Evolutionary conservation across 92 coral and sea anemone species (phyloP).

Genomic region (Montipora capitata): DNA sequence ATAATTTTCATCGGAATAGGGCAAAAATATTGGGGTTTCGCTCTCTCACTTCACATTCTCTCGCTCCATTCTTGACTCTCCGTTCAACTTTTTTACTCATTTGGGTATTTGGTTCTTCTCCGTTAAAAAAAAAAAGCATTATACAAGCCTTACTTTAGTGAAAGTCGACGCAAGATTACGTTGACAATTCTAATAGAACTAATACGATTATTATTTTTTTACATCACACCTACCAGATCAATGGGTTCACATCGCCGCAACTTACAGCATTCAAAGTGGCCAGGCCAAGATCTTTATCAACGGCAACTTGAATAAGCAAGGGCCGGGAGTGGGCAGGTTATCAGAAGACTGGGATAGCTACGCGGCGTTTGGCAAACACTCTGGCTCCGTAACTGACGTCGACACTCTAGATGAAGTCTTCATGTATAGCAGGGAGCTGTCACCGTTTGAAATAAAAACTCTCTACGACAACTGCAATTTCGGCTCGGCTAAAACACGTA

Average conservation of each 20-base stretch:
- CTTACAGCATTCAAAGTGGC: constrained; percentile 77
- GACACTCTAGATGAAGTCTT: constrained; percentile 88
- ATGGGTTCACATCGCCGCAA: constrained; percentile 93
- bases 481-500: constrained; percentile 85
- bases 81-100: no score
- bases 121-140: no score
- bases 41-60: no score
- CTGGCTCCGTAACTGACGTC: constrained; percentile 73
- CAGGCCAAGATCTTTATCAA: constrained; percentile 90
- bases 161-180: no score
- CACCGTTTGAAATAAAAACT: constrained; percentile 93
- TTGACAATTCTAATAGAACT: background rate
- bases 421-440: constrained; percentile 89
- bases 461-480: constrained; percentile 93
- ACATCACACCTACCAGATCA: constrained; percentile 60
- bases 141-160: no score
- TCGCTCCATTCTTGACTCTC: no score
- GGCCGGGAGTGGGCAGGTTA: constrained; percentile 77
- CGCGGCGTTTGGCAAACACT: constrained; percentile 95
- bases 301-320: constrained; percentile 88
- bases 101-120: no score
- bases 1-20: no score
- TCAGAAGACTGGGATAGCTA: constrained; percentile 99
- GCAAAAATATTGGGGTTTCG: no score
- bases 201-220: background rate